Percentiles rank a stretch among this genome's conserved stretches.
Evolutionary conservation across 2,888 invertebrate genomes (phyloP).

Genomic region (Dynastes maya): DNA sequence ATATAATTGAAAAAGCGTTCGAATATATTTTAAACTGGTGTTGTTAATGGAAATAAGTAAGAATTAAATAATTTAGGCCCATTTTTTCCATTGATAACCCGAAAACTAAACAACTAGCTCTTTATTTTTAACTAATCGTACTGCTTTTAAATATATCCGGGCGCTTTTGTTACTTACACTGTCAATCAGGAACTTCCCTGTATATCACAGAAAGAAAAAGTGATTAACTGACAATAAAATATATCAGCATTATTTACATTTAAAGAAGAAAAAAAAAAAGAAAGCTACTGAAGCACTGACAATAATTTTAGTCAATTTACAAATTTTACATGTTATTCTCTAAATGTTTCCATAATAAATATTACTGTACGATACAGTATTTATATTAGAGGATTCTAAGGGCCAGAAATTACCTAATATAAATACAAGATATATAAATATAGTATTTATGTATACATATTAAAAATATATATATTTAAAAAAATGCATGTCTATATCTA

Average conservation of each 20-base stretch:
- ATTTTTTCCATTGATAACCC: too few species aligned
- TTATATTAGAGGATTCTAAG: conserved; percentile 64
- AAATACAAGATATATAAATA: conserved; percentile 55
- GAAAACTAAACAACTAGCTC: too few species aligned
- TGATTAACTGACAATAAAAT: conserved; percentile 48
- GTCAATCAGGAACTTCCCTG: not conserved
- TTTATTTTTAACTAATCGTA: too few species aligned
- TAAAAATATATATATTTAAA: conserved; percentile 10
- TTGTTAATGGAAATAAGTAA: too few species aligned
- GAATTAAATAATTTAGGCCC: too few species aligned
- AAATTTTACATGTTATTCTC: conserved; percentile 24
- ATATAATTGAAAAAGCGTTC: too few species aligned
- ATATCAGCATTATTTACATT: not conserved
- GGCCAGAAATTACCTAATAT: conserved; percentile 66
- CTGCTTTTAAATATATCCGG: too few species aligned
- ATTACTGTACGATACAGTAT: conserved; percentile 55
- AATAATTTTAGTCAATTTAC: conserved; percentile 52
- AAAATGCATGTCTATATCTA: conserved; percentile 40
- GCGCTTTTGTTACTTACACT: too few species aligned
- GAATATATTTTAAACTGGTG: too few species aligned
- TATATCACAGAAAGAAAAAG: conserved; percentile 3
- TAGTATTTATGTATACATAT: conserved; percentile 44
- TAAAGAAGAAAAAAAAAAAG: not conserved
- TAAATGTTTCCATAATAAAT: conserved; percentile 29
- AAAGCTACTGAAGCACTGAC: conserved; percentile 42